phyloP scores from a whole-genome alignment of 2,113 vertebrate species.

The Mormoops blainvillei region DNA sequence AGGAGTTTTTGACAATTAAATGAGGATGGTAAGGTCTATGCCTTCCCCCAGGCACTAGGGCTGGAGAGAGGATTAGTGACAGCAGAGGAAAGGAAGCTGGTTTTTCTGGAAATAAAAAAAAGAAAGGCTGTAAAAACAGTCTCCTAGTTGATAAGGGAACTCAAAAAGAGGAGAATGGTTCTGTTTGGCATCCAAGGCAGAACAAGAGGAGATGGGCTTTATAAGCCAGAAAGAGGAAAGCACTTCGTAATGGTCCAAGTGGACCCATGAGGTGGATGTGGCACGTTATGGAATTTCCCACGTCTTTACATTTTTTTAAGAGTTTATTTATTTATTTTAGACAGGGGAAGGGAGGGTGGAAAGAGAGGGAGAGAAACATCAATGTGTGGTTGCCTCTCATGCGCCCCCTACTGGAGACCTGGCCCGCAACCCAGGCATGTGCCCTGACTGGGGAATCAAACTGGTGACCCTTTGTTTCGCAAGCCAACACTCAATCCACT shows the following conservation, averaged over 20 bases:
- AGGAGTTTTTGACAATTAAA: background rate
- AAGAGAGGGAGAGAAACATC: too few species aligned
- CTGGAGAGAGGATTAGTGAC: background rate
- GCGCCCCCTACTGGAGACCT: too few species aligned
- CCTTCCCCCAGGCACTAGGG: background rate
- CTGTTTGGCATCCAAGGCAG: background rate
- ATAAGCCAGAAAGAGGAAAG: background rate
- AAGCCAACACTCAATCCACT: too few species aligned
- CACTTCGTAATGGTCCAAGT: rapidly evolving
- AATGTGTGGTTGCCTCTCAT: too few species aligned
- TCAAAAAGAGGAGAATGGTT: rapidly evolving
- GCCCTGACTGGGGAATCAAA: too few species aligned
- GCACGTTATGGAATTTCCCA: background rate
- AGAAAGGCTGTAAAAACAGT: background rate
- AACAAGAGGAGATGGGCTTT: background rate
- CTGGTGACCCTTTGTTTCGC: too few species aligned
- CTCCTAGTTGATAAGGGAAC: background rate
- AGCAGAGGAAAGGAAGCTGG: rapidly evolving
- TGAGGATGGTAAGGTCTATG: background rate
- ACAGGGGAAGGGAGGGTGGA: too few species aligned
- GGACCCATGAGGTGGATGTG: background rate
- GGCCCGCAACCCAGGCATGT: too few species aligned
- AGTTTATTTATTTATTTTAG: too few species aligned
- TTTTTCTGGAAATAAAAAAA: background rate
- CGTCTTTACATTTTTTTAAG: too few species aligned